Conservation (phyloP, 1,140 invertebrate genomes). For the Pogonus chalceus region DNA sequence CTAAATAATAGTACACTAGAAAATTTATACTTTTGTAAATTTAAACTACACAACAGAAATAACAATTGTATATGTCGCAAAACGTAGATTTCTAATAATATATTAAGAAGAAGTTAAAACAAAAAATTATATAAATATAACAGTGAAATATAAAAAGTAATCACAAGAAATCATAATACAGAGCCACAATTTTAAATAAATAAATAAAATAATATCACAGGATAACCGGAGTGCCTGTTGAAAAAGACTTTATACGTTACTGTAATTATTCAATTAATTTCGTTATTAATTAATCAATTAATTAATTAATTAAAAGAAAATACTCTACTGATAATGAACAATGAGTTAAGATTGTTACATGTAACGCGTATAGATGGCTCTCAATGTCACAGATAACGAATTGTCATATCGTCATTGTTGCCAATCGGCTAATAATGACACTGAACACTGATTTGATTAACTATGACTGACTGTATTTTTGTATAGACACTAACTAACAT, state of each 20-base stretch:
- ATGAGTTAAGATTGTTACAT: not conserved
- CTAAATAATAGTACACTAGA: slow-evolving; percentile 4
- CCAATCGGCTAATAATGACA: not conserved
- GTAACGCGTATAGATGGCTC: not conserved
- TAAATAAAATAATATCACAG: slow-evolving; percentile 8
- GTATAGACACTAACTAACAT: not conserved
- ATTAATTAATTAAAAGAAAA: not conserved
- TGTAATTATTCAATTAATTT: not conserved
- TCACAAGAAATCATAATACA: not conserved
- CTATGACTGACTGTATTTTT: slow-evolving; percentile 5
- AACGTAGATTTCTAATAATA: not conserved
- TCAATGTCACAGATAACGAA: not conserved
- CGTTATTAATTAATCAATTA: not conserved
- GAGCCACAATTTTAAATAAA: slow-evolving; percentile 8
- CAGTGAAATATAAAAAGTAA: not conserved
- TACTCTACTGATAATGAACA: not conserved
- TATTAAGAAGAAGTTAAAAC: too few species aligned
- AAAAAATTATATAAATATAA: too few species aligned
- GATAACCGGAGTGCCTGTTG: slow-evolving; percentile 22
- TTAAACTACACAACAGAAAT: slow-evolving; percentile 3
- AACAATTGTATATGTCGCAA: not conserved
- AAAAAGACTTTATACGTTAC: slow-evolving; percentile 15
- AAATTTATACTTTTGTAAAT: slow-evolving; percentile 7
- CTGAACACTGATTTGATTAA: not conserved
- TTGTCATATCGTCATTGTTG: not conserved